Conservation (phyloP, 2,113 vertebrate genomes). For the Chamaetylas fuelleborni region DNA sequence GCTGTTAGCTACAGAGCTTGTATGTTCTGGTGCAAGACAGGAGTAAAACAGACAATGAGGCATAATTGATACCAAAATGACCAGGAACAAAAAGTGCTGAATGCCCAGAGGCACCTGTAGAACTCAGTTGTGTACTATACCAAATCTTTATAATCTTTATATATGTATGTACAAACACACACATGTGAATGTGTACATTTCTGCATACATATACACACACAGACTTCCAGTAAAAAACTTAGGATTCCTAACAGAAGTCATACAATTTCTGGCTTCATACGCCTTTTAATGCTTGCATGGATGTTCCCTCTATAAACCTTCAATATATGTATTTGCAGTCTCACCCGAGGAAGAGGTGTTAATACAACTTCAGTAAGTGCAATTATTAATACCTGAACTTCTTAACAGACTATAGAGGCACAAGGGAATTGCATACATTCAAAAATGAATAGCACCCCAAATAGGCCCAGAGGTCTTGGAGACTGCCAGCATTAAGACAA, state of each 20-base stretch:
- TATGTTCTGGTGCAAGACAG: neutral
- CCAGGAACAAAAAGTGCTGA: neutral
- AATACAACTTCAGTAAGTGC: neutral
- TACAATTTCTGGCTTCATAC: neutral
- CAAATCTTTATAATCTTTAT: neutral
- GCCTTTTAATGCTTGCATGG: neutral
- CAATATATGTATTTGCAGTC: neutral
- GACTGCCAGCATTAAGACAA: neutral
- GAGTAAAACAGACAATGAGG: neutral
- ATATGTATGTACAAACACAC: neutral
- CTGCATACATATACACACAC: neutral
- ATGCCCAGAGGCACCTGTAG: neutral
- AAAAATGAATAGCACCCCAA: neutral
- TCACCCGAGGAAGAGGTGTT: neutral
- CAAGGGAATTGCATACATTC: neutral
- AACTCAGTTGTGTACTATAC: neutral
- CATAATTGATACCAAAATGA: neutral
- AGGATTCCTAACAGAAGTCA: neutral
- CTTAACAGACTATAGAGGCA: neutral
- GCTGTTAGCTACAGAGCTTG: neutral
- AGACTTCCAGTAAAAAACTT: neutral
- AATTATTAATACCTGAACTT: neutral
- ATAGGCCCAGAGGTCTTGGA: neutral
- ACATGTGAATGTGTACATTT: neutral
- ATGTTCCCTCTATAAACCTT: neutral